These are phyloP conservation scores for Cecidostiba fungosa DNA, from an alignment of 2,888 invertebrate genomes.

Conservation along the genomic window DNA sequence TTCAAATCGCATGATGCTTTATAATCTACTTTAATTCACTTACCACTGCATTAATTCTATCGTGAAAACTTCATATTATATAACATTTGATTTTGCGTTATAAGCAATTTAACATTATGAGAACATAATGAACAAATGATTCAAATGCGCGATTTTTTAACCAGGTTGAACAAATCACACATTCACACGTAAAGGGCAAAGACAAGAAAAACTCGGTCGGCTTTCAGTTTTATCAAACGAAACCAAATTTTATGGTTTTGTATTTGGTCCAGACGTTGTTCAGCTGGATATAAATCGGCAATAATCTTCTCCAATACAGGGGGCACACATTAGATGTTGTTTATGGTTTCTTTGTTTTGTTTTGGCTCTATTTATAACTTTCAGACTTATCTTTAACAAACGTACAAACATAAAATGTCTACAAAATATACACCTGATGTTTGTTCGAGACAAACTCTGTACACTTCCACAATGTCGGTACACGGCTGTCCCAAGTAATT, in stretches of 20 bases:
- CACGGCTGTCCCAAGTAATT: conserved; percentile 32
- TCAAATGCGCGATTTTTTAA: conserved; percentile 30
- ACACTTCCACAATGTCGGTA: conserved; percentile 1
- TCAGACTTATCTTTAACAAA: conserved; percentile 16
- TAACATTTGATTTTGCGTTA: background rate
- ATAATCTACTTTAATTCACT: background rate
- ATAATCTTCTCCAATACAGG: background rate
- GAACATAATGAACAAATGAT: background rate
- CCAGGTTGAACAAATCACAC: conserved; percentile 26
- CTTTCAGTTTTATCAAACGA: conserved; percentile 49
- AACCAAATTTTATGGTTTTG: conserved; percentile 19
- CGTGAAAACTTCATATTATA: background rate
- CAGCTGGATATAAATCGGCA: conserved; percentile 15
- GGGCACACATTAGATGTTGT: conserved; percentile 15
- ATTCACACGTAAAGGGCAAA: conserved; percentile 25
- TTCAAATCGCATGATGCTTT: background rate
- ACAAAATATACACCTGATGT: conserved; percentile 17
- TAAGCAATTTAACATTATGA: background rate
- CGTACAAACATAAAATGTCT: conserved; percentile 43
- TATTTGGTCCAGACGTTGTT: conserved; percentile 16
- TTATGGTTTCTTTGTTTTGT: conserved; percentile 42
- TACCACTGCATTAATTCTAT: background rate
- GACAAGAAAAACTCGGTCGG: conserved; percentile 29
- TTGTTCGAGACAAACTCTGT: conserved; percentile 22
- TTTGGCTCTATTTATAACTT: conserved; percentile 6